Conservation (phyloP, 2,888 invertebrate genomes). For the Ptycholaimellus sp. region DNA sequence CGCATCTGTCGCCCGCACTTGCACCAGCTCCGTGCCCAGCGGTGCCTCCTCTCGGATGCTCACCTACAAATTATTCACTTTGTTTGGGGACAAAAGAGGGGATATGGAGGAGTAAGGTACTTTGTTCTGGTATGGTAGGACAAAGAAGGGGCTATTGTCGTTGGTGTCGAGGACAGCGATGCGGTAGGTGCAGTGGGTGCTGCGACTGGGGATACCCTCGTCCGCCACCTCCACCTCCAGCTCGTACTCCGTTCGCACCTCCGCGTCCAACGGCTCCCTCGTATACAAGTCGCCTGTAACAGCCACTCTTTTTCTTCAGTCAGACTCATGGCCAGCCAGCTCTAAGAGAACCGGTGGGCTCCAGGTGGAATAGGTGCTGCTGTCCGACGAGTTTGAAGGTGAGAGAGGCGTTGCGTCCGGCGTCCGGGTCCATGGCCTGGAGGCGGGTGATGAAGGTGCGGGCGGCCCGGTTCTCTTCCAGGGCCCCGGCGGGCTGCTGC, state of each 20-base stretch:
- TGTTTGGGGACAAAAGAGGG: no score
- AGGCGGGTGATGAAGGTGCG: no score
- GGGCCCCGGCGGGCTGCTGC: no score
- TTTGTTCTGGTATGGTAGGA: slow-evolving; percentile 65
- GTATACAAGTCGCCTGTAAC: slow-evolving; percentile 19
- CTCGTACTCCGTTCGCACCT: slow-evolving; percentile 38
- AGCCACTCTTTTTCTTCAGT: no score
- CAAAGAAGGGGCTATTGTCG: slow-evolving; percentile 74
- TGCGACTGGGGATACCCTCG: slow-evolving; percentile 40
- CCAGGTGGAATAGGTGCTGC: not conserved
- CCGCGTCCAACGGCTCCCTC: slow-evolving; percentile 16
- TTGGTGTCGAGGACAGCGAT: slow-evolving; percentile 70
- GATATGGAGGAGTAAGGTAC: no score
- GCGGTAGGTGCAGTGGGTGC: slow-evolving; percentile 42
- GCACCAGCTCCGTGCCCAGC: slow-evolving; percentile 45
- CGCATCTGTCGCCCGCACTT: no score
- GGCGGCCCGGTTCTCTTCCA: no score
- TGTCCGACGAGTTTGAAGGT: slow-evolving; percentile 6
- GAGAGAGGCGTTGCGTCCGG: slow-evolving; percentile 5
- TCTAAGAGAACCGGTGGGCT: not conserved
- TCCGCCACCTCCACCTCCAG: slow-evolving; percentile 67
- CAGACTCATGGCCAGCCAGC: no score
- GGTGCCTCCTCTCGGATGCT: slow-evolving; percentile 67
- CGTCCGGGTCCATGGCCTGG: slow-evolving; percentile 10
- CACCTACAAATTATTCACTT: no score